Percentiles rank a stretch among this genome's conserved stretches.
Evolutionary conservation across 2,797 vertebrate genomes (phyloP).

Genomic region (Vipera latastei): DNA sequence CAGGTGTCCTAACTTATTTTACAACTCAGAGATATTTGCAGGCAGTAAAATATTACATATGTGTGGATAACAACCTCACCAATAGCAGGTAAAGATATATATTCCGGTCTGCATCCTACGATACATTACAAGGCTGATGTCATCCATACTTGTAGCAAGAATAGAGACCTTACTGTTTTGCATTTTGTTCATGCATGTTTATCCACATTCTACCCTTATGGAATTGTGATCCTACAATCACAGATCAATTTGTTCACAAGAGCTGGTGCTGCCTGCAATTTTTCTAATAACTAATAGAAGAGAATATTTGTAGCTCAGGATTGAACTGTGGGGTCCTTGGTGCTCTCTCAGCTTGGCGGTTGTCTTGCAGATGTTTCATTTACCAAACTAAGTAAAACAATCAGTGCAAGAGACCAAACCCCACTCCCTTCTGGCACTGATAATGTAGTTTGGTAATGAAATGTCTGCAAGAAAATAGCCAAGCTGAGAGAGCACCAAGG

Average conservation of each 20-base stretch:
- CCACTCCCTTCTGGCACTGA: not conserved
- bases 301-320: not conserved
- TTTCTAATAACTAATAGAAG: not conserved
- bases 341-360: not conserved
- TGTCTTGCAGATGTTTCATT: not conserved
- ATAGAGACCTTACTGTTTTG: not conserved
- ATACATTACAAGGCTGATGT: not conserved
- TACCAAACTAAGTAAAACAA: not conserved
- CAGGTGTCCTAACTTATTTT: not conserved
- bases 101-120: not conserved
- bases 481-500: not conserved
- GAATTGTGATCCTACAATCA: not conserved
- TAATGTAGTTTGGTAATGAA: not conserved
- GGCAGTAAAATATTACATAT: not conserved
- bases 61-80: not conserved
- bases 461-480: not conserved
- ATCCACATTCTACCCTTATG: not conserved
- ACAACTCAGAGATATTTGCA: not conserved
- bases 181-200: no score
- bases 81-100: not conserved
- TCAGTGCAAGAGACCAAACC: not conserved
- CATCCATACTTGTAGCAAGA: not conserved
- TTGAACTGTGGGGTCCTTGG: not conserved
- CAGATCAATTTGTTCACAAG: not conserved
- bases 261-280: not conserved